Evolutionary conservation across 2,888 invertebrate species (phyloP), one percentile per base, ranked within the genome.

Genomic region (Sturmia bella): DNA sequence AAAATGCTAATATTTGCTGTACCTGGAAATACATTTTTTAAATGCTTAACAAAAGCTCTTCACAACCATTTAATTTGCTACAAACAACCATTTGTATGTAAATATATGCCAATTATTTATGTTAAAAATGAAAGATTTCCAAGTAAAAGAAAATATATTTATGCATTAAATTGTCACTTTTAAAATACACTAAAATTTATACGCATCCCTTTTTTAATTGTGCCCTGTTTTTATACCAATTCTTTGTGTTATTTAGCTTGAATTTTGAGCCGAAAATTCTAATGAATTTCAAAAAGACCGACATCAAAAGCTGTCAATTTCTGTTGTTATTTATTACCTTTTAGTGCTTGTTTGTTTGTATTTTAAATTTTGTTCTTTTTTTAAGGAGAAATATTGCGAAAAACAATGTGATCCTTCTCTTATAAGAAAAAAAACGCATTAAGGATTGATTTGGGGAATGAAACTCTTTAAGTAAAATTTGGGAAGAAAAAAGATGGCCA

Each of bases 231-330:
- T 11, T 12, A 13, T n/a, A 39, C 17, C 4, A 37, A 54, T 27
- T 43, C 11, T 45, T 52, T 63, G 12, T 13, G 43, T 52, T 52
- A 11, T 64, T 61, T 24, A 4, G 5, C 11, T 43, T 24, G 24
- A 17, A 57, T 52, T 54, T 61, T 52, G 0, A 9, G 45, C 21
- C 39, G n/a, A 61, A 72, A 79, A 61, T 82, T 82, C 64, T 78
- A 82, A 78, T 82, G 77, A 78, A 63, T 78, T 82, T 78, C 77
- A 82, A 82, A 82, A 52, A 39, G 68, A 68, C 82, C 78, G 82
- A 68, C 73, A 72, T 80, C 70, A 75, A 66, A 70, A 41, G 43
- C 69, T 70, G 77, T 77, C 41, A 77, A 70, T 70, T 77, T 69
- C 24, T 7, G 39, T 52, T 54, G 11, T 1, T 48, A 77, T 77